These are phyloP conservation scores for Silurus glanis DNA, from an alignment of 2,113 vertebrate genomes.

Conservation along the genomic window DNA sequence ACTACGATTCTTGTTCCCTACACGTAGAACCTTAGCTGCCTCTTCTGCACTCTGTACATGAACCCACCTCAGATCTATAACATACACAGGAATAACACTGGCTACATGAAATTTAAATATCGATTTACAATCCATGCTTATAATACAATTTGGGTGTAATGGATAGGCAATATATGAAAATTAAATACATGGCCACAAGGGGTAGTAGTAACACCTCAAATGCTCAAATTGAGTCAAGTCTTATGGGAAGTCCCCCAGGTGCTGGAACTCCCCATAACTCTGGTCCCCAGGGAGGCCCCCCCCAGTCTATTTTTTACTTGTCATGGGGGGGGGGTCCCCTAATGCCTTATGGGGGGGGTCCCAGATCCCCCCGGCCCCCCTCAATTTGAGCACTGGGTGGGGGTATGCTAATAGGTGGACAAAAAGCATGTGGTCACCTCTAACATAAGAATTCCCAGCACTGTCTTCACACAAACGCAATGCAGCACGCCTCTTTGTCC, in stretches of 20 bases:
- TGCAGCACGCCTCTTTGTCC: conserved; percentile 74
- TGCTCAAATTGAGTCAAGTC: too few relatives aligned
- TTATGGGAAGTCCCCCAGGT: too few relatives aligned
- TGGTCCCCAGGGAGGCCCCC: too few relatives aligned
- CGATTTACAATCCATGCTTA: background rate
- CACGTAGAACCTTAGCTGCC: conserved; percentile 77
- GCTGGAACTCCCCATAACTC: too few relatives aligned
- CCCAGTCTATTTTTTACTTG: too few relatives aligned
- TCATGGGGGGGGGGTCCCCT: too few relatives aligned
- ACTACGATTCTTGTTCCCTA: conserved; percentile 86
- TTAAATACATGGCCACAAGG: background rate
- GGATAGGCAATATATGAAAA: background rate
- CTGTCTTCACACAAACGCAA: conserved; percentile 84
- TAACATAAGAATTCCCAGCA: conserved; percentile 81
- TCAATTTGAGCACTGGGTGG: too few relatives aligned
- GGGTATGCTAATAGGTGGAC: too few relatives aligned
- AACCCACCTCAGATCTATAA: conserved; percentile 83
- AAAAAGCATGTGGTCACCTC: conserved; percentile 64
- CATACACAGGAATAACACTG: conserved; percentile 3
- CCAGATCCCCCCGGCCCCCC: too few relatives aligned
- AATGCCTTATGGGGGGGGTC: too few relatives aligned
- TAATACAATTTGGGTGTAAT: background rate
- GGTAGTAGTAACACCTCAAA: too few relatives aligned
- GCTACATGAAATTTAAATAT: background rate
- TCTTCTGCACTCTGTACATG: conserved; percentile 78